phyloP scores from a whole-genome alignment of 2,113 vertebrate genomes.

The Peromyscus californicus region DNA sequence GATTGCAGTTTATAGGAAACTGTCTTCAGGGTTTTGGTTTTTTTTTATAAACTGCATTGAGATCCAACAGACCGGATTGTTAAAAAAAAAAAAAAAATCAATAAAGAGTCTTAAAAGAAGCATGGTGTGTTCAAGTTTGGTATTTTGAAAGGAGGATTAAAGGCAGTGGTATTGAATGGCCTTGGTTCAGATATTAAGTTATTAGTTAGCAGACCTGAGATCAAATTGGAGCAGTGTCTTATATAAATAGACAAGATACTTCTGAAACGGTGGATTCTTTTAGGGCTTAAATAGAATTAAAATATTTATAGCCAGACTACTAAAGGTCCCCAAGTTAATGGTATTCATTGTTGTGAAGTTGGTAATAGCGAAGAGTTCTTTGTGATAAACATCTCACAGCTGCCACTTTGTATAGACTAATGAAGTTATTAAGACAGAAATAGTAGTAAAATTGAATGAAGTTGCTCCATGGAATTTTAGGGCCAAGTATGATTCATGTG shows the following conservation, averaged over 20 bases:
- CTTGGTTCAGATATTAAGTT: constrained; percentile 11
- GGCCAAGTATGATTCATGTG: constrained; percentile 50
- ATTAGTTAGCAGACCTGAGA: constrained; percentile 42
- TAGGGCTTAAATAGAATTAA: constrained; percentile 64
- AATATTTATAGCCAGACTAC: constrained; percentile 62
- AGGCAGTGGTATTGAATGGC: not conserved
- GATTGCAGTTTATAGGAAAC: constrained; percentile 86
- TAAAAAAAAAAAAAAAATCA: constrained; percentile 77
- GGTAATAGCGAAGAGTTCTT: not conserved
- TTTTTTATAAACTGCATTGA: constrained; percentile 85
- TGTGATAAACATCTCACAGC: constrained; percentile 35
- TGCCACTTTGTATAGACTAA: constrained; percentile 33
- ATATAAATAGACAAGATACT: constrained; percentile 35
- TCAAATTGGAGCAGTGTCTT: constrained; percentile 26
- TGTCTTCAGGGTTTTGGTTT: constrained; percentile 58
- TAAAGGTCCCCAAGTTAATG: constrained; percentile 21
- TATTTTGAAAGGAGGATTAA: constrained; percentile 73
- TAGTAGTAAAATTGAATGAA: constrained; percentile 43
- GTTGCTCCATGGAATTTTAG: constrained; percentile 20
- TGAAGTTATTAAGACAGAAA: constrained; percentile 30
- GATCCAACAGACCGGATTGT: constrained; percentile 83
- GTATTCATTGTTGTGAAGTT: constrained; percentile 45
- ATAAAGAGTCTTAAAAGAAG: constrained; percentile 89
- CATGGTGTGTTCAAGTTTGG: constrained; percentile 83
- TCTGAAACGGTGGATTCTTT: constrained; percentile 57